These are phyloP conservation scores for Helogale parvula DNA, from an alignment of 2,113 vertebrate species.

Conservation along the genomic window DNA sequence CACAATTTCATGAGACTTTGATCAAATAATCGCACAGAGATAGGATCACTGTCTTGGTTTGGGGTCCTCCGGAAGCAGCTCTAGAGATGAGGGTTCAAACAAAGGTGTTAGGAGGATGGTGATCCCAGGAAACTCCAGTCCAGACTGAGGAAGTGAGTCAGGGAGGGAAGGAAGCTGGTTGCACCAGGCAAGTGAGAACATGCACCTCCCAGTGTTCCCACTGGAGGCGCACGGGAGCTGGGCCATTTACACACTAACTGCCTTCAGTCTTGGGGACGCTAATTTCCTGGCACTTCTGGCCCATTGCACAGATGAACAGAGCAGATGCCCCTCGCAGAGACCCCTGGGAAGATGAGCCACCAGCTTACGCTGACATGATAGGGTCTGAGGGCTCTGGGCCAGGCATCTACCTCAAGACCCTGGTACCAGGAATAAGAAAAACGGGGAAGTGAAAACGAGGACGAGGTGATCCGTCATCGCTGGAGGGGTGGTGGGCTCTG, in stretches of 20 bases:
- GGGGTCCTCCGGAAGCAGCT: not conserved
- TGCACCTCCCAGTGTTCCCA: accelerated
- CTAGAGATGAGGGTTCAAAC: not conserved
- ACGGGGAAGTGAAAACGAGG: not conserved
- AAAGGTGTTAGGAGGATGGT: not conserved
- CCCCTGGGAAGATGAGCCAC: not conserved
- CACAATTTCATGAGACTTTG: not conserved
- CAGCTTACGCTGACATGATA: not conserved
- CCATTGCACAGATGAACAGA: not conserved
- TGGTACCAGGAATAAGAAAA: not conserved
- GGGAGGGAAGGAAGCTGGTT: not conserved
- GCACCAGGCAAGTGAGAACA: not conserved
- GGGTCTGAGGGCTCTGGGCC: not conserved
- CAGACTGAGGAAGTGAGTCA: not conserved
- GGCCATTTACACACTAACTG: accelerated
- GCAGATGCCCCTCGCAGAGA: not conserved
- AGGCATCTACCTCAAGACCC: not conserved
- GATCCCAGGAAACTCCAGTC: not conserved
- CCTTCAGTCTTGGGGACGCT: not conserved
- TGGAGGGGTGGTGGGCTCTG: not conserved
- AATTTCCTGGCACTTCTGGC: not conserved
- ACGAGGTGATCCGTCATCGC: accelerated
- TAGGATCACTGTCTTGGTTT: too few species aligned
- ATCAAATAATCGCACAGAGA: not conserved
- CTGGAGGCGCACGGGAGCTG: not conserved